phyloP scores from a whole-genome alignment of 1,140 invertebrate species.

The Trissolcus basalis region DNA sequence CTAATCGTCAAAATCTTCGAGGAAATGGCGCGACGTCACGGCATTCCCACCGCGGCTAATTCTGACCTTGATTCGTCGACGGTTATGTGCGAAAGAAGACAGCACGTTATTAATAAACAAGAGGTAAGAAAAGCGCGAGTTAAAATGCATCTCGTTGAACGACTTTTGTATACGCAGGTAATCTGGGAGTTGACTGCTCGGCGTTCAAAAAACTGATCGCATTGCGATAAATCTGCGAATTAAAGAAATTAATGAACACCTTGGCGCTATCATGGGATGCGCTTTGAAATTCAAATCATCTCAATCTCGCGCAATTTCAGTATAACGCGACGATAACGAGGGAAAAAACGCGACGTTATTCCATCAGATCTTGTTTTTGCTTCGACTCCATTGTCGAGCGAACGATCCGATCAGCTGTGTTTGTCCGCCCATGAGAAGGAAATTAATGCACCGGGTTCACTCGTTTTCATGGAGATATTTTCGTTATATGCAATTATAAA shows the following conservation, averaged over 20 bases:
- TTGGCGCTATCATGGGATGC: not conserved
- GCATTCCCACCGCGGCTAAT: conserved; percentile 57
- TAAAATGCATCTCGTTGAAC: conserved; percentile 3
- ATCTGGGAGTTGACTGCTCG: conserved; percentile 7
- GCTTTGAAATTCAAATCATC: conserved; percentile 45
- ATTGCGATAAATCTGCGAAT: conserved; percentile 39
- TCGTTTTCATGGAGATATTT: too few relatives aligned
- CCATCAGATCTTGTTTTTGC: conserved; percentile 13
- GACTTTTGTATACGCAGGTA: conserved; percentile 3
- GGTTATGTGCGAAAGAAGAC: conserved; percentile 12
- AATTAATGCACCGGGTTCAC: too few relatives aligned
- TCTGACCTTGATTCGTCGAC: conserved; percentile 48
- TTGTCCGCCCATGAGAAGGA: not conserved
- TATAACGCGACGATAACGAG: conserved; percentile 30
- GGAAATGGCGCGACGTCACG: conserved; percentile 55
- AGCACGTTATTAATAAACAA: conserved; percentile 40
- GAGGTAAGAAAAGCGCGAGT: not conserved
- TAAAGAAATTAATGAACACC: conserved; percentile 42
- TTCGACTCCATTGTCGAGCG: conserved; percentile 11
- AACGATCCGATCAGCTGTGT: conserved; percentile 24
- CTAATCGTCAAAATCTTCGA: conserved; percentile 64
- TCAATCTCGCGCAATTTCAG: conserved; percentile 35
- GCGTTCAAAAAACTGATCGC: conserved; percentile 17
- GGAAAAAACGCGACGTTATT: conserved; percentile 13
- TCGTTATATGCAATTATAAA: too few relatives aligned